Evolutionary conservation across 2,113 vertebrate genomes (phyloP), one percentile per base, ranked within the genome.

Genomic region (Burhinus bistriatus): DNA sequence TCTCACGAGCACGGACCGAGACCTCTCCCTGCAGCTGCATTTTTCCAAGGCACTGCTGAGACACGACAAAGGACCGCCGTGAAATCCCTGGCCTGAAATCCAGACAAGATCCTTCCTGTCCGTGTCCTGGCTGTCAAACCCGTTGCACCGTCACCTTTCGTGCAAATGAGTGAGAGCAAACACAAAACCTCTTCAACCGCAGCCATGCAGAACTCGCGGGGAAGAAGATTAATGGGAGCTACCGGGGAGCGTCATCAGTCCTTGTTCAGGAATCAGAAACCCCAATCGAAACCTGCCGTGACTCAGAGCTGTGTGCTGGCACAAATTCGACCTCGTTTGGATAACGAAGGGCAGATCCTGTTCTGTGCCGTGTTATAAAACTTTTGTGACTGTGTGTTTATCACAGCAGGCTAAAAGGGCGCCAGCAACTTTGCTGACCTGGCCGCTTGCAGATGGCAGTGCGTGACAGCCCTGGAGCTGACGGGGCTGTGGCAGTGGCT

Each of bases 211-310:
- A 89, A 71, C 93, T 79, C 1, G 0, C 1, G 0, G 71, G 81
- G 85, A 66, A 36, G 66, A 89, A 91, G 93, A 96, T 97, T 94
- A 96, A 96, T 95, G 93, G 87, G 83, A 94, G 72, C 75, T 87
- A 69, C 64, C 1, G 0, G 45, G 83, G 76, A 92, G 82, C 16
- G 85, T 91, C 95, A 95, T 96, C 93, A 89, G 85, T 95, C 93
- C 89, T 96, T 27, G 71, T 71, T 93, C 9, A 77, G 85, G 93
- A 88, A 47, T 91, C 89, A 91, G 79, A 92, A 95, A 93, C 81
- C 72, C 91, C 82, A 68, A 9, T 66, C 34, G 38, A 95, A 96
- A 82, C n/a, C 78, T 80, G 88, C 87, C 2, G 12, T 93, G 97
- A 88, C 84, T 96, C 85, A 51, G 0, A 81, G 83, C 84, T 40